These are phyloP conservation scores for Monomorium pharaonis DNA, from an alignment of 1,140 invertebrate genomes.

Conservation along the genomic window DNA sequence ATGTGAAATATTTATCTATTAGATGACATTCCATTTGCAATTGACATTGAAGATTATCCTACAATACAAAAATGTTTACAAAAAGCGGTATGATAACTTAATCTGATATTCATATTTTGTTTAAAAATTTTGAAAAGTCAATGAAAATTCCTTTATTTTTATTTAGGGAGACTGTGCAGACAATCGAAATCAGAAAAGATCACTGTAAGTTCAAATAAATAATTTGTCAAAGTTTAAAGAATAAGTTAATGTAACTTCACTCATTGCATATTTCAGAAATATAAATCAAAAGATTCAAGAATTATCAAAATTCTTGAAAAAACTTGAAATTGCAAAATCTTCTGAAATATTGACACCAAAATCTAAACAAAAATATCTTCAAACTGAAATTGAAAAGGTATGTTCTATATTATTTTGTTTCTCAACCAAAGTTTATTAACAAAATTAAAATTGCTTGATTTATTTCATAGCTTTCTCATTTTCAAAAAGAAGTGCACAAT, in stretches of 20 bases:
- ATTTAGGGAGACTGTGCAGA: slow-evolving; percentile 41
- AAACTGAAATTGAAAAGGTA: slow-evolving; percentile 74
- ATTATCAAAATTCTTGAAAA: slow-evolving; percentile 62
- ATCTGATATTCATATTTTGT: slow-evolving; percentile 36
- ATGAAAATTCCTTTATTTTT: slow-evolving; percentile 5
- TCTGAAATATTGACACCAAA: slow-evolving; percentile 50
- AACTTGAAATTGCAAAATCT: slow-evolving; percentile 54
- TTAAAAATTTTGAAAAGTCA: slow-evolving; percentile 22
- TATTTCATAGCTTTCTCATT: slow-evolving; percentile 67
- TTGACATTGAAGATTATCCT: slow-evolving; percentile 63
- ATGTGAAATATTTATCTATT: slow-evolving; percentile 47
- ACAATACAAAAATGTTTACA: slow-evolving; percentile 53
- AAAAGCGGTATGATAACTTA: slow-evolving; percentile 54
- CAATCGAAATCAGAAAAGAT: slow-evolving; percentile 5
- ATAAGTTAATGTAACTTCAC: neutral
- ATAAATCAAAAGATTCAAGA: slow-evolving; percentile 72
- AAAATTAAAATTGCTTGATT: slow-evolving; percentile 43
- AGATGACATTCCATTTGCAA: slow-evolving; percentile 74
- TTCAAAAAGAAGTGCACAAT: slow-evolving; percentile 66
- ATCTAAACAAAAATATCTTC: slow-evolving; percentile 64
- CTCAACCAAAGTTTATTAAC: slow-evolving; percentile 25
- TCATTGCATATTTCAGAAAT: slow-evolving; percentile 62
- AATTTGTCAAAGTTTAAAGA: neutral
- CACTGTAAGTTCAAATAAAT: slow-evolving; percentile 61
- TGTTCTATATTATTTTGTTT: slow-evolving; percentile 22